Base-by-base conservation (phyloP, 2,888 invertebrate species). In the Polyploca ridens region DNA sequence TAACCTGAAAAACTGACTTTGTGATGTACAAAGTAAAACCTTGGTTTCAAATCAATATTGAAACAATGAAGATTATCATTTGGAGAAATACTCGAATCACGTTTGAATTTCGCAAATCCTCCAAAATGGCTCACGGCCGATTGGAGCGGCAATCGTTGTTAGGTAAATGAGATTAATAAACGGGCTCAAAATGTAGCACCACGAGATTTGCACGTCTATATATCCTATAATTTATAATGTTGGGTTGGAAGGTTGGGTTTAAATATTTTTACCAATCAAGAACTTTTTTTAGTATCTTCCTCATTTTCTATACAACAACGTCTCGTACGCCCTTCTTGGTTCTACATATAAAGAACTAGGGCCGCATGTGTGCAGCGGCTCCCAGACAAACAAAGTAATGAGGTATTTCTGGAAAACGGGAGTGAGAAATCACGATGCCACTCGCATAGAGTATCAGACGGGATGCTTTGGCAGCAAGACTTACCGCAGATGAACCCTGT, bases 161-260 rank as follows among this genome's bases (percentile, higher is more conserved):
- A 27, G 27, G 27, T 27, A 85, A 87, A 87, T 79, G 74, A 79
- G 84, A 86, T 87, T 88, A 87, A 84, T 86, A 85, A 83, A 82
- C 74, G 77, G 69, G 69, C 69, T 73, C 68, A 66, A 78, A 80
- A 79, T 76, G 77, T 76, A 68, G 67, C 67, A 68, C 66, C 58
- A 69, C 69, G 70, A 66, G 72, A 72, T 78, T 80, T 71, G 75
- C 66, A 69, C 75, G 74, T 72, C 74, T 72, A 68, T 64, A 64
- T 69, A 65, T 35, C 27, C 38, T 41, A 60, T 33, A 10, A 54
- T 13, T 57, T 62, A 38, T 60, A 49, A 62, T 27, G 38, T 27
- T 46, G 49, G 16, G 60, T 54, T 63, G 8, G 46, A 38, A 10
- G 38, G 41, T 46, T 33, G 27, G 57, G n/a, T 33, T 35, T 35